phyloP scores from a whole-genome alignment of 2,797 vertebrate species.

The Stomatorhinus walkeri region DNA sequence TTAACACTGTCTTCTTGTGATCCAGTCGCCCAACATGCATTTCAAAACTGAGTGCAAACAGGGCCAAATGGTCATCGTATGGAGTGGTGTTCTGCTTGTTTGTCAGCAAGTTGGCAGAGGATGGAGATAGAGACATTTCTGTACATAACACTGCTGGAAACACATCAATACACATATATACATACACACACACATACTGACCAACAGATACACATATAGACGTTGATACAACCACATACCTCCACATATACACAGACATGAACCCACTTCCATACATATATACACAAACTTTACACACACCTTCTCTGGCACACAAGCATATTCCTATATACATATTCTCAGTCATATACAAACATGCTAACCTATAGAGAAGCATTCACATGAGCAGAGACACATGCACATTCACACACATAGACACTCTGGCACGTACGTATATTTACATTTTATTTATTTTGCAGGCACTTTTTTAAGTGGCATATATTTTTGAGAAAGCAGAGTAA shows the following conservation, averaged over 20 bases:
- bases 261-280: neutral
- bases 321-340: neutral
- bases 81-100: neutral
- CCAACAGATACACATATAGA: neutral
- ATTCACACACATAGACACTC: neutral
- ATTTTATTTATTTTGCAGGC: neutral
- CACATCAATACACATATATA: neutral
- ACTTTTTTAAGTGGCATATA: neutral
- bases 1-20: neutral
- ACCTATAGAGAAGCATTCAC: neutral
- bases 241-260: neutral
- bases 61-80: neutral
- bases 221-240: neutral
- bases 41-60: neutral
- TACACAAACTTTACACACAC: neutral
- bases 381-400: neutral
- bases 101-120: neutral
- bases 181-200: neutral
- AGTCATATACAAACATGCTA: conserved; percentile 4
- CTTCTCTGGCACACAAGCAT: neutral
- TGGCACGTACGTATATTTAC: neutral
- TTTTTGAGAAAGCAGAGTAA: neutral
- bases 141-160: conserved; percentile 2
- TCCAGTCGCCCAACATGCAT: neutral
- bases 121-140: neutral